Evolutionary conservation across 64 coral and sea anemone species (phyloP), one percentile per base, ranked within the genome.

Genomic region (Montipora cactus): DNA sequence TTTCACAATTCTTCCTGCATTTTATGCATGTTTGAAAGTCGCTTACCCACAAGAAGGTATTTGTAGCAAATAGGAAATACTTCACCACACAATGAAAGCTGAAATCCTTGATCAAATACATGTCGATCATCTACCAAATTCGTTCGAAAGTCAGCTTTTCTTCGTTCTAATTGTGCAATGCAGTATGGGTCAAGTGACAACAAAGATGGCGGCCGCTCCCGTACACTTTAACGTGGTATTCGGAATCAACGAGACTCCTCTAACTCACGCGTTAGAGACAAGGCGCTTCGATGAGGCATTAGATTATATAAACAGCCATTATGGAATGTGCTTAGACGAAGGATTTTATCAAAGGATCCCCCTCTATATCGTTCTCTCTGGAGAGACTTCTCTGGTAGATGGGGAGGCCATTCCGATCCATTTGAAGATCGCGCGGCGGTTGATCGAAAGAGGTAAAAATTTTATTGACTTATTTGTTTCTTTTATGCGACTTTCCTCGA

Each of bases 301-400:
- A 13, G 88, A 91, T 7, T 88, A 77, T 73, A 94, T 97, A 9
- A 83, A 94, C 25, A 91, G 89, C 48, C 82, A 77, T 9, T 94
- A 91, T 76, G 95, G 95, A 28, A 85, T 90, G 71, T 94, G 92
- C 51, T 75, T 97, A 19, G 92, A 97, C 72, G 92, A 97, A 59
- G 95, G 95, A 73, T 91, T 87, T 76, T 97, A 97, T 49, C 95
- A 92, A 20, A 94, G 95, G 22, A 97, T 91, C 0, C 95, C 95
- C 1, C 78, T 97, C 5, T 97, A 88, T 48, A 97, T 97, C 14
- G 95, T 97, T 82, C 87, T 97, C 67, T 97, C 95, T 5, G 95
- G 95, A 1, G 95, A 97, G 64, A 91, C 81, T 23, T 91, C 92
- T 16, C 21, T 84, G 15, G 80, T 88, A 13, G 94, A 95, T 75